phyloP scores from a whole-genome alignment of 2,113 vertebrate species.

The Pseudonaja textilis region DNA sequence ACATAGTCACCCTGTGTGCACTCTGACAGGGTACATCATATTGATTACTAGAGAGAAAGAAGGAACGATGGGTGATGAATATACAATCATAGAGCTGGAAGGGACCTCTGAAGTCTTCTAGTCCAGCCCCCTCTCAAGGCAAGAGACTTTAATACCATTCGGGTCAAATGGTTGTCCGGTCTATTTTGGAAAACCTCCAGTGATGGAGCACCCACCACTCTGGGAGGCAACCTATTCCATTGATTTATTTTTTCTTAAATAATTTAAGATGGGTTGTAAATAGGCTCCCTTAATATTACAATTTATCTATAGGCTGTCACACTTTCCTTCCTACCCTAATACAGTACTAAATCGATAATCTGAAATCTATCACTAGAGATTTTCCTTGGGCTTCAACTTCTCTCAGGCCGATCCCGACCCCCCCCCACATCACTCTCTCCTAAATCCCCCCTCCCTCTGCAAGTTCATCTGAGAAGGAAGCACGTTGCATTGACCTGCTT shows the following conservation, averaged over 20 bases:
- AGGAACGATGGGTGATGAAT: neutral
- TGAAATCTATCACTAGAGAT: no score
- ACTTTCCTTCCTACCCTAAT: no score
- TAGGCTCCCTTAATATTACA: neutral
- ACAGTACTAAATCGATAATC: no score
- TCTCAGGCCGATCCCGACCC: no score
- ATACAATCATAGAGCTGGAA: neutral
- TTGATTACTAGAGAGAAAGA: neutral
- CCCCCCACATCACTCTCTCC: no score
- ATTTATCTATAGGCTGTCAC: neutral
- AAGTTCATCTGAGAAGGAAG: neutral
- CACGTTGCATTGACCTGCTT: neutral
- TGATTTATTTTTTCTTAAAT: neutral
- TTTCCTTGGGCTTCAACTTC: no score
- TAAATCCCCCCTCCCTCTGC: no score
- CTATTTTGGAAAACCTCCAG: neutral
- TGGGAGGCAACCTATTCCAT: neutral
- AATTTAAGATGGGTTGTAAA: neutral
- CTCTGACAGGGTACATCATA: neutral
- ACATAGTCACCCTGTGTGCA: no score
- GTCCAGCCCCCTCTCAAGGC: neutral
- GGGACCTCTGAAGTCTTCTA: no score
- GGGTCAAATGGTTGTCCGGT: neutral
- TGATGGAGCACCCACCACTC: neutral
- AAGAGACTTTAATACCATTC: no score